Evolutionary conservation across 2,797 vertebrate genomes (phyloP).

Genomic region (Enteromius fasciolatus): DNA sequence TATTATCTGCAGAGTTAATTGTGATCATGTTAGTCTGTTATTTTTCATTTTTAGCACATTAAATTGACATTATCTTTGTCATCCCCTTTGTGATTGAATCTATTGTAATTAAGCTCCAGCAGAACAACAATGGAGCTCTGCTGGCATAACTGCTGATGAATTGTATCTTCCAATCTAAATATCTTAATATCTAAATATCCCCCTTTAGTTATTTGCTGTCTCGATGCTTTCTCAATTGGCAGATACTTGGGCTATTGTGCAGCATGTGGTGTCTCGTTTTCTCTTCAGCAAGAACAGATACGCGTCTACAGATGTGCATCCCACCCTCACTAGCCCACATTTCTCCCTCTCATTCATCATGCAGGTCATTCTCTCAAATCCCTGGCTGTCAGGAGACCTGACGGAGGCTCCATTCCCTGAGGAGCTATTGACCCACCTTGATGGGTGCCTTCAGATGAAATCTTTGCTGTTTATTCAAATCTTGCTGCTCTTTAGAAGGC

Average conservation of each 20-base stretch:
- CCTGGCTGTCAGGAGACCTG: slow-evolving; percentile 58
- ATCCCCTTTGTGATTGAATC: background rate
- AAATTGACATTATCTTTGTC: background rate
- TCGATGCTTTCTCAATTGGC: background rate
- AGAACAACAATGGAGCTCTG: slow-evolving; percentile 25
- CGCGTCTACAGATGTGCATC: slow-evolving; percentile 30
- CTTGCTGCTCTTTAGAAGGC: slow-evolving; percentile 57
- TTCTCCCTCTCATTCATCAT: slow-evolving; percentile 55
- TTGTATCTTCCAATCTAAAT: slow-evolving; percentile 8
- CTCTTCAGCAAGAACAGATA: background rate
- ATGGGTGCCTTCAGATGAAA: slow-evolving; percentile 63
- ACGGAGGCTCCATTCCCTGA: slow-evolving; percentile 50
- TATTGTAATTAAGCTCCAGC: slow-evolving; percentile 25
- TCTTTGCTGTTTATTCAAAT: slow-evolving; percentile 71
- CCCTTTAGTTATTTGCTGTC: background rate
- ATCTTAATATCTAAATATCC: slow-evolving; percentile 28
- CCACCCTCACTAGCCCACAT: slow-evolving; percentile 37
- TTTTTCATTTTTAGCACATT: background rate
- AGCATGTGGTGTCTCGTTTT: background rate
- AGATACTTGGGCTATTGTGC: slow-evolving; percentile 1
- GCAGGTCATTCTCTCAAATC: slow-evolving; percentile 56
- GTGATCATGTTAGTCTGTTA: background rate
- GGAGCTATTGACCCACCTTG: slow-evolving; percentile 64
- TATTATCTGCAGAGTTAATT: background rate
- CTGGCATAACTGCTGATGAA: slow-evolving; percentile 31